Conservation (phyloP, 2,888 invertebrate species). For the Theretra japonica region DNA sequence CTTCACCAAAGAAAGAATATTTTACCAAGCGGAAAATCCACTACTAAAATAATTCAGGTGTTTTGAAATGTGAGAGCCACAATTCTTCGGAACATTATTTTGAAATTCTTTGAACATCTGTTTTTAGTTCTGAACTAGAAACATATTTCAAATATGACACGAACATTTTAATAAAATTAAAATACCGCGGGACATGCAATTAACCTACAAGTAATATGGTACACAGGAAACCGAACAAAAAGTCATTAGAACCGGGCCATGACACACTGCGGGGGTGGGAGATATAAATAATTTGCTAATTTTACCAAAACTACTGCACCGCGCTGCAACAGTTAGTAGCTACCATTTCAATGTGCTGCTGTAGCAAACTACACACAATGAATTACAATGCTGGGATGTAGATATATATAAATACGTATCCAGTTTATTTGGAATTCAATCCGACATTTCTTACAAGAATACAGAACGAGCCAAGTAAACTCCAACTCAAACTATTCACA, state of each 20-base stretch:
- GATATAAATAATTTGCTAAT: slow-evolving; percentile 30
- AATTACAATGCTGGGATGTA: slow-evolving; percentile 1
- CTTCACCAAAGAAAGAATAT: too few species aligned
- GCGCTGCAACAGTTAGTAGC: slow-evolving; percentile 23
- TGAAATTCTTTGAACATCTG: background rate
- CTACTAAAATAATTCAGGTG: too few species aligned
- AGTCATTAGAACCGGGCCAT: slow-evolving; percentile 24
- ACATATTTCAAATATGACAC: background rate
- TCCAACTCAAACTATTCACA: slow-evolving; percentile 25
- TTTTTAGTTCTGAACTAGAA: slow-evolving; percentile 3
- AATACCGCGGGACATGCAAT: background rate
- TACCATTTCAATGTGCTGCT: background rate
- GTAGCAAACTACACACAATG: background rate
- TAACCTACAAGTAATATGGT: slow-evolving; percentile 21
- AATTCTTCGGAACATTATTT: too few species aligned
- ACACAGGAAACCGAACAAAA: slow-evolving; percentile 28
- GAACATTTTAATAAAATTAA: background rate
- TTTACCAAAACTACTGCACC: slow-evolving; percentile 27
- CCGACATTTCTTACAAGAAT: slow-evolving; percentile 11
- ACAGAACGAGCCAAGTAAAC: slow-evolving; percentile 25
- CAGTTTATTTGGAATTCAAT: slow-evolving; percentile 16
- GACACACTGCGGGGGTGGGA: slow-evolving; percentile 28
- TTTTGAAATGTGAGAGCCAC: too few species aligned
- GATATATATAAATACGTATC: background rate
- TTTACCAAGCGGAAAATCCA: too few species aligned